Evolutionary conservation across 2,888 invertebrate genomes (phyloP), one percentile per base, ranked within the genome.

Genomic region (Volucella zonaria): DNA sequence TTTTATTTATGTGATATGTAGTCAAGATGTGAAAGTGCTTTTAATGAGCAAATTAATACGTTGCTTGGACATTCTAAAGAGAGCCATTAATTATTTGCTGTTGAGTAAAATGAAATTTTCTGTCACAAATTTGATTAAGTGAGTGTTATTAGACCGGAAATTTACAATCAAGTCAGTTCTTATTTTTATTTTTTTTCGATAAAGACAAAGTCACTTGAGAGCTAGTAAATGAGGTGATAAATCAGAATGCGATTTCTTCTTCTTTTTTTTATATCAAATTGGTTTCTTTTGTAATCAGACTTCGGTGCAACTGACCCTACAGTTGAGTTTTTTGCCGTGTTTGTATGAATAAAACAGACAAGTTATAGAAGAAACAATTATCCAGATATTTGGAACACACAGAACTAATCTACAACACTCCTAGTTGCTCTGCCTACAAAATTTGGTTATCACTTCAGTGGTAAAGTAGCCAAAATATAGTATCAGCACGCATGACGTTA

Each of bases 31-130:
- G 83, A 85, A 80, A 80, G 75, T 85, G 83, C 58, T 85, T 59
- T 85, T 85, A 85, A 85, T 85, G 80, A 85, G 75, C 75, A 71
- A 76, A 80, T 80, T 76, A 85, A 85, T 85, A 71, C 66, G 45
- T 56, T 59, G 61, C 71, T 56, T 67, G 75, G 62, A 62, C 71
- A 67, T 61, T 73, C 75, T 85, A 76, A 80, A 80, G 70, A 85
- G 75, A 58, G 64, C 61, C 66, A 85, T 85, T 81, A 85, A 85
- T 85, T 85, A 68, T 62, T 80, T 67, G 31, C 31, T 49, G 67
- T n/a, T 38, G 54, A 75, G 66, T 74, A 62, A 64, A 75, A 79
- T 79, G 31, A n/a, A 52, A 70, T 40, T 66, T 80, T 70, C 45
- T 71, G 80, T 76, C 80, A 80, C 67, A 85, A 85, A 54, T 71